Conservation (phyloP, 1,140 invertebrate genomes). For the Drosophila truncata region DNA sequence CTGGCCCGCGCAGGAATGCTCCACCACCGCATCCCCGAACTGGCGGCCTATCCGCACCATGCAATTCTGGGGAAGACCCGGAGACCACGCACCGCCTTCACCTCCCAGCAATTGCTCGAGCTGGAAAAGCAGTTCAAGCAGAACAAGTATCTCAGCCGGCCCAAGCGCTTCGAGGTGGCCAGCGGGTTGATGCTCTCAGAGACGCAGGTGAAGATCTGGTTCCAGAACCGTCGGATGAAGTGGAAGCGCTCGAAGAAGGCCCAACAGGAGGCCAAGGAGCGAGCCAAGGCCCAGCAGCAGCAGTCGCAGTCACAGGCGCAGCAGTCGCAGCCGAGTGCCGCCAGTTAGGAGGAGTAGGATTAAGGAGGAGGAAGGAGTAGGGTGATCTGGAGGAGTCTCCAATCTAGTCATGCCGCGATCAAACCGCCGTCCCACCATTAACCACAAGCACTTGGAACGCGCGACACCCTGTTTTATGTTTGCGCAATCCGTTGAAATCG, state of each 20-base stretch:
- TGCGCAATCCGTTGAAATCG: constrained; percentile 73
- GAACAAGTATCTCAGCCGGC: constrained; percentile 99
- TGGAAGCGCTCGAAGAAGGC: constrained; percentile 98
- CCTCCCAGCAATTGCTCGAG: constrained; percentile 98
- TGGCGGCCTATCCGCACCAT: constrained; percentile 88
- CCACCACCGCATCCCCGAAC: constrained; percentile 91
- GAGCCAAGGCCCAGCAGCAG: constrained; percentile 79
- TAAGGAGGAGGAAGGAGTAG: not conserved
- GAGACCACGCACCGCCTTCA: constrained; percentile 98
- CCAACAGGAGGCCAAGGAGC: constrained; percentile 89
- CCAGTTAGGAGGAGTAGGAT: constrained; percentile 56
- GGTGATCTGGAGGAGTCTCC: constrained; percentile 18
- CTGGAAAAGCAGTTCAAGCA: constrained; percentile 99
- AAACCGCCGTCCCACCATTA: constrained; percentile 57
- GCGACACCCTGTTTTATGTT: constrained; percentile 69
- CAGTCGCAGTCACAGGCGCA: constrained; percentile 71
- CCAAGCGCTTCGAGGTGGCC: constrained; percentile 99
- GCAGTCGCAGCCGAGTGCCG: constrained; percentile 54
- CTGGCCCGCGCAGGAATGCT: constrained; percentile 94
- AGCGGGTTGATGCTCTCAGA: constrained; percentile 99
- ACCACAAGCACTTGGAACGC: constrained; percentile 13
- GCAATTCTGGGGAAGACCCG: constrained; percentile 97
- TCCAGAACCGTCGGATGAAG: constrained; percentile 98
- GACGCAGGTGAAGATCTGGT: constrained; percentile 99
- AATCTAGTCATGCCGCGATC: constrained; percentile 69